Percentiles rank a stretch among this genome's conserved stretches.
These are phyloP conservation scores for Cantharis rustica DNA, from an alignment of 2,888 invertebrate genomes.

Conservation along the genomic window DNA sequence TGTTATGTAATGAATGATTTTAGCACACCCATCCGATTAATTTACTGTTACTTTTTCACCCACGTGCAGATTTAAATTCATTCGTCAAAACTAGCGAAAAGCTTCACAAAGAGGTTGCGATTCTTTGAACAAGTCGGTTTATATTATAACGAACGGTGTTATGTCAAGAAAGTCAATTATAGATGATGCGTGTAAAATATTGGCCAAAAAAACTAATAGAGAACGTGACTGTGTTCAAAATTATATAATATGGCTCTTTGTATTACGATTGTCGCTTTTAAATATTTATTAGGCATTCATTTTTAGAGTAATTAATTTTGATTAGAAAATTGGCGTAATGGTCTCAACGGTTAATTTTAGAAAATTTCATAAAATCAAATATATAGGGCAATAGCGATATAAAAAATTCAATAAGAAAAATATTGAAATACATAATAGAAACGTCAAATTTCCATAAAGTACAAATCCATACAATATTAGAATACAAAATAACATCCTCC, in stretches of 20 bases:
- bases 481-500: conserved; percentile 24
- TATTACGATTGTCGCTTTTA: neutral
- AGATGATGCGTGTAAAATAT: conserved; percentile 5
- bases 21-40: neutral
- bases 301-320: neutral
- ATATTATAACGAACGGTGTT: conserved; percentile 3
- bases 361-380: neutral
- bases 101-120: neutral
- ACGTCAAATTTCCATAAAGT: conserved; percentile 14
- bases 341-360: neutral
- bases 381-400: neutral
- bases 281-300: neutral
- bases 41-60: neutral
- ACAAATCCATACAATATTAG: conserved; percentile 18
- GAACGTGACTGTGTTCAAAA: conserved; percentile 8
- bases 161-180: conserved; percentile 13
- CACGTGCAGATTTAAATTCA: neutral
- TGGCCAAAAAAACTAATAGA: conserved; percentile 8
- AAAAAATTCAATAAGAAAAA: conserved; percentile 7
- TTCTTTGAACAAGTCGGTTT: neutral
- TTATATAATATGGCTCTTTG: neutral
- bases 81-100: neutral
- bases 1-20: neutral
- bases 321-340: neutral
- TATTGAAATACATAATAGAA: conserved; percentile 8